Conservation (phyloP, 2,797 vertebrate genomes). For the Fringilla coelebs region DNA sequence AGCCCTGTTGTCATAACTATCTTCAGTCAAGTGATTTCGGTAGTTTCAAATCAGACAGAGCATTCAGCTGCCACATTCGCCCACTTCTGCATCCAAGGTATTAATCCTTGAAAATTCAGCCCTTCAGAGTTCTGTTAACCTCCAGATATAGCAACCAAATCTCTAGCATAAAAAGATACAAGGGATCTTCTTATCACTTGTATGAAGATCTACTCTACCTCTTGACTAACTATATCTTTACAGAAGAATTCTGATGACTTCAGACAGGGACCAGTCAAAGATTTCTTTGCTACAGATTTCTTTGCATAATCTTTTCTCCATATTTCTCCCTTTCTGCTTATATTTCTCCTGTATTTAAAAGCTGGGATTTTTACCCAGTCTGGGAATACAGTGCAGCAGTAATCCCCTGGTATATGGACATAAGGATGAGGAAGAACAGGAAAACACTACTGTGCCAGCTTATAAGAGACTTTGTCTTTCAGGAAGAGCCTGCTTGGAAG, state of each 20-base stretch:
- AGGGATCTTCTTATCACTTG: background rate
- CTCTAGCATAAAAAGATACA: background rate
- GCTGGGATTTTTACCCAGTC: background rate
- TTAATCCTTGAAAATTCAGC: background rate
- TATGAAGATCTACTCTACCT: background rate
- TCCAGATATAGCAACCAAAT: background rate
- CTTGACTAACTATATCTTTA: background rate
- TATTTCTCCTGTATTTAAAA: background rate
- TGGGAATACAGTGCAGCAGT: background rate
- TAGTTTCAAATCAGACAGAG: background rate
- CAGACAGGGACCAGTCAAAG: background rate
- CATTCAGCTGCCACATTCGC: background rate
- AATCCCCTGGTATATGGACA: background rate
- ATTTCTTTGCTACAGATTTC: background rate
- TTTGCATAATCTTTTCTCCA: background rate
- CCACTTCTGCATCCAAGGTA: background rate
- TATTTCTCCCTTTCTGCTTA: background rate
- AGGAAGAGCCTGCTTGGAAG: background rate
- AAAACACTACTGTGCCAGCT: background rate
- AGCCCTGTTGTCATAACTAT: background rate
- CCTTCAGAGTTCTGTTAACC: background rate
- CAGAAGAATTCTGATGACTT: background rate
- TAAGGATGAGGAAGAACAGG: background rate
- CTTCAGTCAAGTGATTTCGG: background rate
- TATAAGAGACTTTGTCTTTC: background rate